phyloP scores from a whole-genome alignment of 2,797 vertebrate genomes.

The Hydrophis major region DNA sequence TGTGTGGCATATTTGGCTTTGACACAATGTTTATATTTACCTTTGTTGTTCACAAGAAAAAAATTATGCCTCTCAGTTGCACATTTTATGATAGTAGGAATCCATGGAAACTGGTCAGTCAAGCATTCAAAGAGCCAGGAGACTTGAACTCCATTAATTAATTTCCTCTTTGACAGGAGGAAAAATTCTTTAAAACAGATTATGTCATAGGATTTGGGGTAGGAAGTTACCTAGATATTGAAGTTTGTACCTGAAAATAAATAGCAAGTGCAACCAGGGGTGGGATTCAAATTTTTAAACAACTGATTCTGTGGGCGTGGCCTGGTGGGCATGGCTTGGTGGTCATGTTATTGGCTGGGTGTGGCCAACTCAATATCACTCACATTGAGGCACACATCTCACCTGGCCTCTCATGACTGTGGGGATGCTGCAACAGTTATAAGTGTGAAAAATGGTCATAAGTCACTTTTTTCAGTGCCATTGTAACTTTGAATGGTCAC shows the following conservation, averaged over 20 bases:
- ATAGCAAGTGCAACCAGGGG: neutral
- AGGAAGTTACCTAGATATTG: neutral
- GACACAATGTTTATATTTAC: neutral
- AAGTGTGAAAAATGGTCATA: too few relatives aligned
- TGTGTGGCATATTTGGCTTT: neutral
- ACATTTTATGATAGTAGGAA: neutral
- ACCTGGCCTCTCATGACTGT: too few relatives aligned
- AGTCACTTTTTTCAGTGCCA: too few relatives aligned
- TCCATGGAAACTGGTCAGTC: slow-evolving; percentile 18
- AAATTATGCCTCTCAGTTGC: neutral
- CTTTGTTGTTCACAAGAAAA: neutral
- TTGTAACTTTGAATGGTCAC: too few relatives aligned
- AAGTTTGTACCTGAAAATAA: neutral
- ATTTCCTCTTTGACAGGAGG: neutral
- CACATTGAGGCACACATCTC: too few relatives aligned
- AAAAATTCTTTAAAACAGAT: neutral
- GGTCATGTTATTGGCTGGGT: too few relatives aligned
- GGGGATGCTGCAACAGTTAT: too few relatives aligned
- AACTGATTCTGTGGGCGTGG: too few relatives aligned
- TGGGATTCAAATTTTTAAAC: too few relatives aligned
- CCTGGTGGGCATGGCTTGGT: too few relatives aligned
- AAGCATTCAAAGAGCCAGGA: slow-evolving; percentile 11
- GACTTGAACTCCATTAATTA: neutral
- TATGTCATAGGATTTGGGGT: neutral
- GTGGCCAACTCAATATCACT: too few relatives aligned